Evolutionary conservation across 2,113 vertebrate genomes (phyloP), one percentile per base, ranked within the genome.

Genomic region (Varanus salvator): DNA sequence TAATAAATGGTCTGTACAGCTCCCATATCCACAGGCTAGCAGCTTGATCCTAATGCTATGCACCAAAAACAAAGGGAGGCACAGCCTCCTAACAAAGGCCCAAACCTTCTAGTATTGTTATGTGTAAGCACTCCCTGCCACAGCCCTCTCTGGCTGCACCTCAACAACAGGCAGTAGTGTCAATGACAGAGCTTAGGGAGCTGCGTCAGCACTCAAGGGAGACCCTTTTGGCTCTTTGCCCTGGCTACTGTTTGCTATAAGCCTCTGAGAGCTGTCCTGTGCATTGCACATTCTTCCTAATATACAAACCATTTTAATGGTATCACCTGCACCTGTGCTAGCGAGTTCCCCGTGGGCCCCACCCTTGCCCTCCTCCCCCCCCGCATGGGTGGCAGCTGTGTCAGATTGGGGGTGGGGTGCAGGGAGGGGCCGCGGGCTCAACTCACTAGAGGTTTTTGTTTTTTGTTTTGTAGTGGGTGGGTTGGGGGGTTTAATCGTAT

Each of bases 41-140:
- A 60, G 1, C 3, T 1, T 0, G 1, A 4, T 90, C 74, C 1
- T 0, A 12, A 0, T 0, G 34, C 1, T 80, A 0, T 0, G 0
- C 71, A 60, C 9, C 69, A 50, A 38, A 78, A 52, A 23, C 0
- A 8, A 91, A 84, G 74, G 84, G 1, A 57, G 66, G 23, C 60
- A 44, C 25, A 76, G 48, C 1, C 0, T 87, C 72, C 7, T 34
- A 71, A 86, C 1, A 0, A 1, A 17, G 87, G 44, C 38, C 87
- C 75, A 83, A 91, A 88, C 76, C 52, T 89, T 89, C 54, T 52
- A 88, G 87, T 44, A 75, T 81, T 76, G 54, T 86, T 85, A 75
- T 68, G 76, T 57, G 69, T 44, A 85, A 52, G 8, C 80, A 44
- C 60, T 80, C 74, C 87, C 54, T 91, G 54, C 44, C 68, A 83